Evolutionary conservation across 2,888 invertebrate species (phyloP), one percentile per base, ranked within the genome.

Genomic region (Phoenoteleia sp.): DNA sequence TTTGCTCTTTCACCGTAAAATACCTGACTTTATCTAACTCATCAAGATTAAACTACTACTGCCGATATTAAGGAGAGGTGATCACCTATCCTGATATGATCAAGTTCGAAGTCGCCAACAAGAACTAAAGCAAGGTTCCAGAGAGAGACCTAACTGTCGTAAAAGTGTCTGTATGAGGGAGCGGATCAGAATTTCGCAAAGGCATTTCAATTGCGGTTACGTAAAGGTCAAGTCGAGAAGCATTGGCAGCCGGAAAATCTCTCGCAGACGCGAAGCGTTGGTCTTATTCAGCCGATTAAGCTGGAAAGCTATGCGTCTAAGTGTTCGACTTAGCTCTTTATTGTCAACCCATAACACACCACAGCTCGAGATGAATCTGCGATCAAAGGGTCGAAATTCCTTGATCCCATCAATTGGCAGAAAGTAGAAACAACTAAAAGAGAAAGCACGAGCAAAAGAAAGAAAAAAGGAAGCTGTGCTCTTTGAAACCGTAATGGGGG

Each of bases 181-280:
- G 60, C 6, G 9, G 36, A 49, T 36, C 49, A 13, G 49, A 39
- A 49, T 25, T 49, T 49, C 39, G 60, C 60, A 49, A 25, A 62
- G 62, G 19, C 62, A 74, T 74, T 62, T 39, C 49, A 33, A 52
- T 39, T 39, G 72, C 49, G 72, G 72, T 62, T 25, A 9, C n/a
- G 39, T 19, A 39, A 62, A 74, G 72, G 60, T 45, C 21, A 21
- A 9, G 5, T 29, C n/a, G 56, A 71, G 45, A 56, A 45, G 45
- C 13, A 3, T 33, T 19, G 23, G 54, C 29, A 33, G 5, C 33
- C 9, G 60, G 72, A 36, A 72, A 54, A 45, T 42, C n/a, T 60
- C n/a, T 60, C 72, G 27, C 60, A 52, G 3, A 39, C 36, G 49
- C 39, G 62, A 69, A 74, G 72, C 25, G 52, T 36, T 19, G 33